Evolutionary conservation across 2,888 invertebrate genomes (phyloP), one percentile per base, ranked within the genome.

Genomic region (Synanthedon vespiformis): DNA sequence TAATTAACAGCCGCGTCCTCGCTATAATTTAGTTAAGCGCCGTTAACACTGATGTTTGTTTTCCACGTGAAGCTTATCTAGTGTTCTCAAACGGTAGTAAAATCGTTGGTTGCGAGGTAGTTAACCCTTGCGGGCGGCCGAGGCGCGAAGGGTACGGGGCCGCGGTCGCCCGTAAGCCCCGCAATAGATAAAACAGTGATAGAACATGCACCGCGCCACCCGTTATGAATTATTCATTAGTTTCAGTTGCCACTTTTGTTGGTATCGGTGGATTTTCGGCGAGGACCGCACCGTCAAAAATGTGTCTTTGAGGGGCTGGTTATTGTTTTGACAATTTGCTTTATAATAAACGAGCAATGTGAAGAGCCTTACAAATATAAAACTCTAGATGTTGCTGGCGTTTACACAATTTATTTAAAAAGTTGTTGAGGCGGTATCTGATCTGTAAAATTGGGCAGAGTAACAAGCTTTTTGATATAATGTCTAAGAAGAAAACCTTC

Each of bases 141-240:
- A 72, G 74, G 61, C 67, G 58, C 10, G 48, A 8, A 60, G 59
- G 61, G 58, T 61, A 53, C 65, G 54, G 62, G 70, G 67, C 71
- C 61, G 72, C 70, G 68, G 63, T 56, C 62, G 62, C 66, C 72
- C 70, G 74, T 72, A 70, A 77, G 76, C 74, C 81, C 78, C 87
- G 76, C 87, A 84, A 88, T 88, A 88, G 88, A 88, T 88, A 88
- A 86, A 88, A 88, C 88, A 88, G 88, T 84, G 88, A 88, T 88
- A 88, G 88, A 87, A 88, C 88, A 88, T 88, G 88, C 88, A 85
- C 87, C 84, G 83, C 80, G 75, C 81, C 84, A 80, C 77, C 34
- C 75, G 77, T 64, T 72, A 84, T 88, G 88, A 88, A 88, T 88
- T 80, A 88, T 88, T 88, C 88, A 88, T 87, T 79, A 86, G 87